These are phyloP conservation scores for Boleophthalmus pectinirostris DNA, from an alignment of 2,113 vertebrate genomes.

Conservation along the genomic window DNA sequence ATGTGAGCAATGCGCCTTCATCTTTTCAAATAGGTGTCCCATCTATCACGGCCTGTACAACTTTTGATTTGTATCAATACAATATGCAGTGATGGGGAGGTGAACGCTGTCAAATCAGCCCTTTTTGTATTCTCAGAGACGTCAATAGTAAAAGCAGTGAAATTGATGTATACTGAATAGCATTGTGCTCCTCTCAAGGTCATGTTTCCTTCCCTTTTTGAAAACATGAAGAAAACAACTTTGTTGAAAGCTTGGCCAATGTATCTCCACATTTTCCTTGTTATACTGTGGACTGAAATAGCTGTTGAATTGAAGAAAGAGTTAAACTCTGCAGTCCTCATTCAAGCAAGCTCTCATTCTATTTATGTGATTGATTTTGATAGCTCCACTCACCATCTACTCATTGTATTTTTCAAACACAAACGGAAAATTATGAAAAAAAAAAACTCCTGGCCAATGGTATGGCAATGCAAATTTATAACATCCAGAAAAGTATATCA, in stretches of 20 bases:
- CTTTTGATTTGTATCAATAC: conserved; percentile 53
- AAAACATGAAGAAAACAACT: not conserved
- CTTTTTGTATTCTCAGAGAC: conserved; percentile 31
- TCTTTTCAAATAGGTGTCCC: conserved; percentile 10
- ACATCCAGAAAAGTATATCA: too few relatives aligned
- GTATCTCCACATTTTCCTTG: conserved; percentile 1
- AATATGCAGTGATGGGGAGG: conserved; percentile 31
- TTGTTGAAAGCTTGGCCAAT: conserved; percentile 16
- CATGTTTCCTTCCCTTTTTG: not conserved
- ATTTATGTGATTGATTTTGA: too few relatives aligned
- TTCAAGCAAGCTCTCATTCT: not conserved
- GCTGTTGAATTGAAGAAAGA: conserved; percentile 2
- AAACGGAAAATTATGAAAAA: too few relatives aligned
- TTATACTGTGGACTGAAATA: conserved; percentile 23
- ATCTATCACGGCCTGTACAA: conserved; percentile 49
- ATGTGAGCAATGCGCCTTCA: conserved; percentile 42
- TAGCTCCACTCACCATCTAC: too few relatives aligned
- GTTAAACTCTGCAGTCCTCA: not conserved
- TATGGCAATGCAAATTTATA: too few relatives aligned
- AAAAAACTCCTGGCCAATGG: too few relatives aligned
- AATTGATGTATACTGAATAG: conserved; percentile 29
- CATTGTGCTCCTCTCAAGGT: conserved; percentile 32
- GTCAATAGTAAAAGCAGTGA: not conserved
- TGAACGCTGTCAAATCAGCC: conserved; percentile 49
- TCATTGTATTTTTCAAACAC: too few relatives aligned